Conservation (phyloP, 2,888 invertebrate species). For the Eupithecia centaureata region DNA sequence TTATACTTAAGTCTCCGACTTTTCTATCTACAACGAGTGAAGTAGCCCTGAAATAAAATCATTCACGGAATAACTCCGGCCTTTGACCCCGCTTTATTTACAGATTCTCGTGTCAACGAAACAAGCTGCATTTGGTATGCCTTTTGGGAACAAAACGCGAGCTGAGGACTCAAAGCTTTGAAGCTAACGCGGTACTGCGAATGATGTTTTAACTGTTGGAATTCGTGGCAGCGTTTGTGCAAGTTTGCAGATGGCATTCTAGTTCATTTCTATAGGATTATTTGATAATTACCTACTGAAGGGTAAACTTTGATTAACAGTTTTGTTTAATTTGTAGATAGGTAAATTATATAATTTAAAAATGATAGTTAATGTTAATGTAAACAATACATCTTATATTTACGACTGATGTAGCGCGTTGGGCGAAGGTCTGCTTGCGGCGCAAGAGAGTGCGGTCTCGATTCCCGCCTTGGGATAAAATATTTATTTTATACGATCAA, state of each 20-base stretch:
- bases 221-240: conserved; percentile 10
- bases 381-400: no score
- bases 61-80: conserved; percentile 1
- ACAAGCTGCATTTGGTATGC: conserved; percentile 27
- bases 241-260: neutral
- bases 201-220: conserved; percentile 25
- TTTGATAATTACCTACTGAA: neutral
- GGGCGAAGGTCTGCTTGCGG: no score
- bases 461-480: no score
- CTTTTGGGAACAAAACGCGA: conserved; percentile 32
- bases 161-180: conserved; percentile 33
- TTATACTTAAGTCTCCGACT: neutral
- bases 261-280: neutral
- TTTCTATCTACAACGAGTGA: neutral
- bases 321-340: no score
- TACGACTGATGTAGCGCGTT: no score
- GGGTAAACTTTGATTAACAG: neutral
- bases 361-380: no score
- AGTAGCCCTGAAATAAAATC: neutral
- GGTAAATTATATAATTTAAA: no score
- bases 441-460: no score
- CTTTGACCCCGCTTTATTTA: conserved; percentile 22
- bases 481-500: no score
- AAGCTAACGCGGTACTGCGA: conserved; percentile 26
- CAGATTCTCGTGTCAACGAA: conserved; percentile 18